A percentile compares a stretch with the other conserved stretches of the same genome.
Evolutionary conservation across 2,888 invertebrate species (phyloP).

Genomic region (Phyllotreta striolata): DNA sequence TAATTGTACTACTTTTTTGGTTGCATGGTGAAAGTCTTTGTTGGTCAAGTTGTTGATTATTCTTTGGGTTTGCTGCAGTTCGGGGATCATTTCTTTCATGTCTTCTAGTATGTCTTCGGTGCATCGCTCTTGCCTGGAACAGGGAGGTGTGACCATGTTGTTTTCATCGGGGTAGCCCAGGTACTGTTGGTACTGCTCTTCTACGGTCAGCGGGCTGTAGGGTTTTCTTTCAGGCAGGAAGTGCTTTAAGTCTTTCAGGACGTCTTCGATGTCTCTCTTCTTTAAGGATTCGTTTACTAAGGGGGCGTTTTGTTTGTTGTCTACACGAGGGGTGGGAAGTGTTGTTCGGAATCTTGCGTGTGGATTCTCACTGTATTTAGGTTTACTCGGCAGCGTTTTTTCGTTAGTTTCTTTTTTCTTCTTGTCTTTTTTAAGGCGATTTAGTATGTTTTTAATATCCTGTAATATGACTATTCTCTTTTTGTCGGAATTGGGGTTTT

Average conservation of each 20-base stretch:
- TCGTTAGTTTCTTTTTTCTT: too few relatives aligned
- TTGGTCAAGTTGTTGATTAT: constrained; percentile 11
- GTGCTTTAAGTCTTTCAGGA: background rate
- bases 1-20: background rate
- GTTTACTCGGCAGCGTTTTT: too few relatives aligned
- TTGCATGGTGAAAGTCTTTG: background rate
- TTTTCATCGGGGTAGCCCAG: too few relatives aligned
- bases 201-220: too few relatives aligned
- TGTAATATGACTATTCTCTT: background rate
- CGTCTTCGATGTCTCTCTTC: constrained; percentile 1
- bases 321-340: background rate
- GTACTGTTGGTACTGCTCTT: too few relatives aligned
- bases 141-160: background rate
- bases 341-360: too few relatives aligned
- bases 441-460: background rate
- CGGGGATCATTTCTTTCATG: background rate
- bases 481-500: background rate
- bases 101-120: background rate
- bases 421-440: too few relatives aligned
- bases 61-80: background rate
- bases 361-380: too few relatives aligned
- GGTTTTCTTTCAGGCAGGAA: constrained; percentile 3
- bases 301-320: background rate
- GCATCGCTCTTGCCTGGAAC: background rate
- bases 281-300: background rate